Percentiles rank a stretch among this genome's conserved stretches.
These are phyloP conservation scores for Trichonephila clavata DNA, from an alignment of 1,140 invertebrate species.

Conservation along the genomic window DNA sequence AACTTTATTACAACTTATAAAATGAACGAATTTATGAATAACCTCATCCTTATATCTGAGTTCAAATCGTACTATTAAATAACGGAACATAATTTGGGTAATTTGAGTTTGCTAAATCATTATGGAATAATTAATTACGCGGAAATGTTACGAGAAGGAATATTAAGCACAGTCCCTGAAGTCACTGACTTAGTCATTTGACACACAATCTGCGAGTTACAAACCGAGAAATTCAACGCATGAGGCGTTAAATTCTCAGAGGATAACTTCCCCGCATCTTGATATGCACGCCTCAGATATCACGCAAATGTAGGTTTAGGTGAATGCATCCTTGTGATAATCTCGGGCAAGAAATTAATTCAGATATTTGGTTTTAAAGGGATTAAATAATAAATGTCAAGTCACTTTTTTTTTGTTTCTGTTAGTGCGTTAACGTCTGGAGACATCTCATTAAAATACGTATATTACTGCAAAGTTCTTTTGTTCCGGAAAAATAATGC, in stretches of 20 bases:
- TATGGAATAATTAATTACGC: constrained; percentile 20
- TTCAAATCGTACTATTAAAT: neutral
- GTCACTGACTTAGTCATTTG: neutral
- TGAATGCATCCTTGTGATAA: neutral
- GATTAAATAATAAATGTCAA: too few relatives aligned
- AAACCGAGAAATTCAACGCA: neutral
- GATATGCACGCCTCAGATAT: neutral
- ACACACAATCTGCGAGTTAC: constrained; percentile 1
- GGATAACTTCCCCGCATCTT: neutral
- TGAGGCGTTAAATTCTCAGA: neutral
- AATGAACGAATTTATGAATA: too few relatives aligned
- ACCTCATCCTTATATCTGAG: neutral
- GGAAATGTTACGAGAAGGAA: neutral
- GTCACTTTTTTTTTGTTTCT: too few relatives aligned
- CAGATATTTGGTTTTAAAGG: too few relatives aligned
- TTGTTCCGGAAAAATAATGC: too few relatives aligned
- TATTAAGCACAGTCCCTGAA: neutral
- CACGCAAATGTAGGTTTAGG: neutral
- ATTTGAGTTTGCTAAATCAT: constrained; percentile 23
- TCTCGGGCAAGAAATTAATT: neutral
- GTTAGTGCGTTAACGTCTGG: too few relatives aligned
- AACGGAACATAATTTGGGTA: neutral
- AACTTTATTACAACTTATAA: too few relatives aligned
- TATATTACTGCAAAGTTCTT: too few relatives aligned
- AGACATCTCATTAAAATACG: too few relatives aligned